Evolutionary conservation across 2,797 vertebrate species (phyloP).

Genomic region (Tenualosa thibaudeaui): DNA sequence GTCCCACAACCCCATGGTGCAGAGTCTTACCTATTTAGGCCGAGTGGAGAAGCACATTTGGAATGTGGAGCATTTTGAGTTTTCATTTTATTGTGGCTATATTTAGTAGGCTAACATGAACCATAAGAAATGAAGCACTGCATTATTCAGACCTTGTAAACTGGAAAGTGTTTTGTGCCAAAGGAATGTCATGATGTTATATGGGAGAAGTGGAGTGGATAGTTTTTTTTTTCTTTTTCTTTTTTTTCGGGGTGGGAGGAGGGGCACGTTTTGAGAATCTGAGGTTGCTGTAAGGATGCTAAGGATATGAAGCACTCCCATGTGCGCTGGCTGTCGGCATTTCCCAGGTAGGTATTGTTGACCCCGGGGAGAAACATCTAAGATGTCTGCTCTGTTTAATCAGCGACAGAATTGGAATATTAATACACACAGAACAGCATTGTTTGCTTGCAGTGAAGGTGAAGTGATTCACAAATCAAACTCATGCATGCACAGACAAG

Average conservation of each 20-base stretch:
- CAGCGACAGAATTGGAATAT: conserved; percentile 15
- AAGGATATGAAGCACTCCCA: background rate
- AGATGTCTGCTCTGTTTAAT: conserved; percentile 17
- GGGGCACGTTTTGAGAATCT: background rate
- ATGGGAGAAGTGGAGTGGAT: background rate
- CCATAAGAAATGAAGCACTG: conserved; percentile 16
- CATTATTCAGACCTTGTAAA: conserved; percentile 11
- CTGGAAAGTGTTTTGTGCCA: background rate
- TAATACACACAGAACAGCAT: background rate
- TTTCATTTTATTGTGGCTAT: conserved; percentile 47
- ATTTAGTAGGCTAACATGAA: conserved; percentile 12
- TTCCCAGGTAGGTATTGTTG: background rate
- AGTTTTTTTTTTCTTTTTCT: background rate
- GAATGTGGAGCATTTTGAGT: conserved; percentile 46
- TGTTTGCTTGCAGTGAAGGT: background rate
- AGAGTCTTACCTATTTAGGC: background rate
- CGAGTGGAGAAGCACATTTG: background rate
- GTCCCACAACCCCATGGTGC: background rate
- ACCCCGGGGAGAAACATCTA: conserved; percentile 8
- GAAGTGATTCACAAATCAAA: conserved; percentile 2
- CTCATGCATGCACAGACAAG: background rate
- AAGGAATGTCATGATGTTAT: background rate
- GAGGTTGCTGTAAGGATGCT: background rate
- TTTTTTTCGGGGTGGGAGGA: background rate
- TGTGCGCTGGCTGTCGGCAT: background rate